Evolutionary conservation across 2,888 invertebrate species (phyloP), one percentile per base, ranked within the genome.

Genomic region (Nomada ferruginata): DNA sequence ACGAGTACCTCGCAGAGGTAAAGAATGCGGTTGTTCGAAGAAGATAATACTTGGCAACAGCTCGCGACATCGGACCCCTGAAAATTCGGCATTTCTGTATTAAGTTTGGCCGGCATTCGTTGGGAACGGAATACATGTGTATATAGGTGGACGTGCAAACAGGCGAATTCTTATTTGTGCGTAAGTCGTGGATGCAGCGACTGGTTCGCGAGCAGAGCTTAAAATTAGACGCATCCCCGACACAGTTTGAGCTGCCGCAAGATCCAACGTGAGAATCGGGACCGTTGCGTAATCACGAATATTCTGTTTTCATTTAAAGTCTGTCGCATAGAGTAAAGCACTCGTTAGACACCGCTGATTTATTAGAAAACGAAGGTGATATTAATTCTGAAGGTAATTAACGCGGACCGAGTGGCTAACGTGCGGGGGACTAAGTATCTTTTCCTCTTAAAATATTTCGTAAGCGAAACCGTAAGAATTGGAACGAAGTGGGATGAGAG

Each of bases 161-260:
- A 18, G 60, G 23, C 71, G 60, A 69, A 66, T 83, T 85, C 72
- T 70, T 64, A 68, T 76, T 76, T 71, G 66, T 55, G 72, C 79
- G 26, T 50, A 69, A 42, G 53, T 66, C 60, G 53, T 52, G 36
- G 66, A 59, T 23, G 23, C 52, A 42, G 13, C 60, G 60, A 26
- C 4, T 26, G 57, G 69, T 23, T n/a, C 42, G 52, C 76, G 50
- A 47, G 60, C 69, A 69, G 26, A 23, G 55, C 66, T 77, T 85
- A 87, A 87, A 87, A 87, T 87, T 87, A 87, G 85, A 87, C 42
- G 44, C 73, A 83, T 80, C 87, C 75, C 85, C 65, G 85, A 57
- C 82, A 85, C 82, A 82, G 68, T 79, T 85, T 11, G 59, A 23
- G 64, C 47, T 18, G 68, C 29, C 53, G 64, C 76, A 81, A 47